Evolutionary conservation across 53 echinoderm and acorn worm species (phyloP).

Genomic region (Holothuria leucospilota): DNA sequence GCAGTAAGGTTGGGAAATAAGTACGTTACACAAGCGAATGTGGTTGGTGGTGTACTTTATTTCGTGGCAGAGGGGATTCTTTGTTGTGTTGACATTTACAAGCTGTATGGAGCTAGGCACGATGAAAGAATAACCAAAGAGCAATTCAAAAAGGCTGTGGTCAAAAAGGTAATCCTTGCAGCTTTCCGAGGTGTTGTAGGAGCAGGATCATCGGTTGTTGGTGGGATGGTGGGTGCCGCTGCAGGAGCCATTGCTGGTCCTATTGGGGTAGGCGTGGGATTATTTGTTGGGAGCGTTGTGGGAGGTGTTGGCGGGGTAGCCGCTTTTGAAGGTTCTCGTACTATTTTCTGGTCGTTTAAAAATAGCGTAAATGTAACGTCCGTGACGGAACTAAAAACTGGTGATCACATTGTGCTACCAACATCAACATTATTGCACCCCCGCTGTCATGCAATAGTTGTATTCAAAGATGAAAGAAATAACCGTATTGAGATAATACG

Average conservation of each 20-base stretch:
- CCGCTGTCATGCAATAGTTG: no score
- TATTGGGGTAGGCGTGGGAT: not conserved
- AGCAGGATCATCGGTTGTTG: not conserved
- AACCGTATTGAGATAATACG: constrained; percentile 3
- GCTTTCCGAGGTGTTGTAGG: not conserved
- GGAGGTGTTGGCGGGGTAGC: constrained; percentile 21
- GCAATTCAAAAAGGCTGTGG: not conserved
- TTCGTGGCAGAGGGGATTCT: not conserved
- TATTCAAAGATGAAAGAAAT: no score
- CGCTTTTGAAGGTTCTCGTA: not conserved
- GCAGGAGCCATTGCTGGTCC: not conserved
- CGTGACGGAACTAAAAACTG: no score
- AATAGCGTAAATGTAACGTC: not conserved
- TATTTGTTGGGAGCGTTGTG: not conserved
- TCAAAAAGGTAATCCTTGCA: not conserved
- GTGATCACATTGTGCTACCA: no score
- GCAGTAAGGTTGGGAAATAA: not conserved
- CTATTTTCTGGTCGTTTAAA: constrained; percentile 27
- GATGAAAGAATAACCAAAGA: not conserved
- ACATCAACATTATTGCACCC: no score
- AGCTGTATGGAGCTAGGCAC: constrained; percentile 1
- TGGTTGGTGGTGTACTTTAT: constrained; percentile 20
- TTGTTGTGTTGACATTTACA: constrained; percentile 7
- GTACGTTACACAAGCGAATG: not conserved
- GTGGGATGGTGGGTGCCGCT: not conserved